Conservation (phyloP, 2,113 vertebrate genomes). For the Dunckerocampus dactyliophorus region DNA sequence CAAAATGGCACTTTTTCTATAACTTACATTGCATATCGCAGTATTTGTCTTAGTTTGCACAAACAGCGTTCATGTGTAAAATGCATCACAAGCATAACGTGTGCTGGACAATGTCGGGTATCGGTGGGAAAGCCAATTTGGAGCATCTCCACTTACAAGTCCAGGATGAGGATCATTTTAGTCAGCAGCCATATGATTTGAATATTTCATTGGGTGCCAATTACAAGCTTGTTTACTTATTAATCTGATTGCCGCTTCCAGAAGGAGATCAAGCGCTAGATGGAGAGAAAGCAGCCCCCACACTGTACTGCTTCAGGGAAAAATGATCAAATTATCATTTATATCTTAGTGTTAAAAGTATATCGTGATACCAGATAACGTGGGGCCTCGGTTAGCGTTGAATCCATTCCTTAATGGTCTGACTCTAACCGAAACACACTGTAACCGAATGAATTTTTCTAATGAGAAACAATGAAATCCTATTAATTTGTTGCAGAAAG, state of each 20-base stretch:
- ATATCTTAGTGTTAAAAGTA: background rate
- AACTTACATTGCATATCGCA: no score
- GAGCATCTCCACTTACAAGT: conserved; percentile 44
- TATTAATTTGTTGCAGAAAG: no score
- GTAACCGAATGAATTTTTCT: no score
- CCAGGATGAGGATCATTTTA: conserved; percentile 45
- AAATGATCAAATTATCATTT: background rate
- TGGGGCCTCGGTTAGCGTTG: no score
- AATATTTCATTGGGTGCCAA: conserved; percentile 62
- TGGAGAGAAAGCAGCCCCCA: conserved; percentile 44
- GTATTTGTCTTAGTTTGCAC: no score
- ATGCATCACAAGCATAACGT: no score
- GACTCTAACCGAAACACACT: no score
- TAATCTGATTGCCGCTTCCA: conserved; percentile 53
- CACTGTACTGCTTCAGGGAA: conserved; percentile 42
- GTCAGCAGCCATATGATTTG: conserved; percentile 56
- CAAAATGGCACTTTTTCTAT: no score
- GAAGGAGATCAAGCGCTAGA: conserved; percentile 35
- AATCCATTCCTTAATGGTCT: no score
- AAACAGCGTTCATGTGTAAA: no score
- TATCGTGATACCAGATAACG: background rate
- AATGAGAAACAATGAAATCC: no score
- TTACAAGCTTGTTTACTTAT: conserved; percentile 61
- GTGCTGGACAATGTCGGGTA: no score
- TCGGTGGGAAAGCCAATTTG: background rate